A percentile compares a stretch with the other conserved stretches of the same genome.
Conservation (phyloP, 2,888 invertebrate species). For the Troilus luridus region DNA sequence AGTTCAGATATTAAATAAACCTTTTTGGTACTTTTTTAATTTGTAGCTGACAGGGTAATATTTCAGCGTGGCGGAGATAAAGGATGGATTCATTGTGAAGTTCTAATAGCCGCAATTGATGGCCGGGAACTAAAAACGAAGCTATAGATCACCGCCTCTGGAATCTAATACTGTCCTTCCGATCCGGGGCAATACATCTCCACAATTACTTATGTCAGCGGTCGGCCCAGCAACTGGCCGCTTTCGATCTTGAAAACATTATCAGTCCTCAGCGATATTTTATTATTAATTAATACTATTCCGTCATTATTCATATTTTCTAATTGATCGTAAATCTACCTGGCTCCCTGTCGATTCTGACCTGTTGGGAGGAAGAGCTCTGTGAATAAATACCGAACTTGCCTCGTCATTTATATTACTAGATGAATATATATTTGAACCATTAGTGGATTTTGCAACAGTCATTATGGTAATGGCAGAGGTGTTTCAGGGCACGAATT, state of each 20-base stretch:
- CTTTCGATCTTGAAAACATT: not conserved
- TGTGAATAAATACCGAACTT: not conserved
- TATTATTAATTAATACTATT: not conserved
- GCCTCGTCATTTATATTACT: not conserved
- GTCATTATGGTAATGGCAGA: not conserved
- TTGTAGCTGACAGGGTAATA: not conserved
- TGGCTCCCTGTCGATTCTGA: not conserved
- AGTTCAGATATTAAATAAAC: not conserved
- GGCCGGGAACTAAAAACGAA: not conserved
- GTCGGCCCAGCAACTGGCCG: not conserved
- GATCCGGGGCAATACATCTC: not conserved
- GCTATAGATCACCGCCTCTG: not conserved
- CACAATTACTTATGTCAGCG: conserved; percentile 6
- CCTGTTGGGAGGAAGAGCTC: not conserved
- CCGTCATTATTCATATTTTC: not conserved
- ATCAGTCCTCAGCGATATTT: not conserved
- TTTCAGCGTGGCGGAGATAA: not conserved
- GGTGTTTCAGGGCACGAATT: not conserved
- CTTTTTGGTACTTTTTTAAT: not conserved
- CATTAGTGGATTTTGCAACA: not conserved
- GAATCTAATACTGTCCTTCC: conserved; percentile 6
- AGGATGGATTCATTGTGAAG: not conserved
- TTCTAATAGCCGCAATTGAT: not conserved
- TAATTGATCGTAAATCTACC: not conserved
- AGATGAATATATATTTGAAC: conserved; percentile 8